Percentiles rank a stretch among this genome's conserved stretches.
Conservation (phyloP, 2,113 vertebrate genomes). For the Rhinolophus sinicus region DNA sequence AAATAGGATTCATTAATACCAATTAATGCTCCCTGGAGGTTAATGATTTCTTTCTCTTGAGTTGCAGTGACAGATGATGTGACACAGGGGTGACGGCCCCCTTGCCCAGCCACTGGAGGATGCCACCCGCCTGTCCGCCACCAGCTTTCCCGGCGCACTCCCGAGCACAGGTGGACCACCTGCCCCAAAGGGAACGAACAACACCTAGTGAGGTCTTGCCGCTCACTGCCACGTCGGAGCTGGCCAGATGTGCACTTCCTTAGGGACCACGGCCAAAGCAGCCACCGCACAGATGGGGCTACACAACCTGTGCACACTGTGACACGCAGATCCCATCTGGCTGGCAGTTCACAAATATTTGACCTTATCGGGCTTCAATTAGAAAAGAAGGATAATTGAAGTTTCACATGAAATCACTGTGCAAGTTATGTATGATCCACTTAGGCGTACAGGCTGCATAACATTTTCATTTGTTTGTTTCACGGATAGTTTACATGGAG, state of each 20-base stretch:
- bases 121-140: background rate
- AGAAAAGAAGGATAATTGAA: background rate
- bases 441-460: background rate
- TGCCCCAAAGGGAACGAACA: background rate
- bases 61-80: background rate
- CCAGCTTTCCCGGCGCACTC: background rate
- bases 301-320: background rate
- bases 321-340: background rate
- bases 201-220: background rate
- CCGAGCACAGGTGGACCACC: background rate
- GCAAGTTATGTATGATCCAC: background rate
- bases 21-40: background rate
- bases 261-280: background rate
- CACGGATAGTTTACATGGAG: background rate
- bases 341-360: background rate
- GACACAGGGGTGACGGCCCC: background rate
- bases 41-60: background rate
- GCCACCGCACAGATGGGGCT: background rate
- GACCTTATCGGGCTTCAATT: background rate
- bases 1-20: background rate
- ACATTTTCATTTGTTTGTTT: background rate
- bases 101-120: background rate
- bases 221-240: background rate
- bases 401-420: background rate
- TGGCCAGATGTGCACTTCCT: background rate